Conservation (phyloP, 2,113 vertebrate species). For the Caracal caracal region DNA sequence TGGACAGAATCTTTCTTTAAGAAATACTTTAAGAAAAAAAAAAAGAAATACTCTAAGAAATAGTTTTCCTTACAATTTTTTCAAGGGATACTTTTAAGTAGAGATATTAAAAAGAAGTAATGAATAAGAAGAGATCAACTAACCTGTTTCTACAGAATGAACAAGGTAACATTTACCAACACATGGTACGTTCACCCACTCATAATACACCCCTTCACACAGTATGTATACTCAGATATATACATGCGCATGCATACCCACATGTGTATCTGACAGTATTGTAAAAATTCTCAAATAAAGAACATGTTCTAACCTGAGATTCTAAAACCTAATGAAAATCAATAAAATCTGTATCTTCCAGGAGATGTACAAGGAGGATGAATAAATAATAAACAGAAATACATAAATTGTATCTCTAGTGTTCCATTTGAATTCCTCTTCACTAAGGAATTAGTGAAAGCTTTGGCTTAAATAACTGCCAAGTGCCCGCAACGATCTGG, state of each 20-base stretch:
- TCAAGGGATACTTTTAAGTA: not conserved
- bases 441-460: not conserved
- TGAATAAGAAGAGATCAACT: not conserved
- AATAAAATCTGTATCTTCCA: not conserved
- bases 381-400: not conserved
- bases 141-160: not conserved
- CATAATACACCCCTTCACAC: not conserved
- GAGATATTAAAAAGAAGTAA: not conserved
- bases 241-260: accelerated
- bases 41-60: not conserved
- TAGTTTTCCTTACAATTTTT: not conserved
- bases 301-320: not conserved
- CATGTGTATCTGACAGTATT: not conserved
- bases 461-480: not conserved
- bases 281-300: not conserved
- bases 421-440: not conserved
- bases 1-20: not conserved
- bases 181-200: not conserved
- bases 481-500: accelerated
- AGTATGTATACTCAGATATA: not conserved
- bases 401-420: not conserved
- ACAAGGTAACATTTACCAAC: not conserved
- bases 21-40: not conserved
- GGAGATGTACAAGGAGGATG: not conserved
- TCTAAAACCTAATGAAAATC: not conserved